Conservation (phyloP, 2,888 invertebrate genomes). For the Eupithecia pulchellata region DNA sequence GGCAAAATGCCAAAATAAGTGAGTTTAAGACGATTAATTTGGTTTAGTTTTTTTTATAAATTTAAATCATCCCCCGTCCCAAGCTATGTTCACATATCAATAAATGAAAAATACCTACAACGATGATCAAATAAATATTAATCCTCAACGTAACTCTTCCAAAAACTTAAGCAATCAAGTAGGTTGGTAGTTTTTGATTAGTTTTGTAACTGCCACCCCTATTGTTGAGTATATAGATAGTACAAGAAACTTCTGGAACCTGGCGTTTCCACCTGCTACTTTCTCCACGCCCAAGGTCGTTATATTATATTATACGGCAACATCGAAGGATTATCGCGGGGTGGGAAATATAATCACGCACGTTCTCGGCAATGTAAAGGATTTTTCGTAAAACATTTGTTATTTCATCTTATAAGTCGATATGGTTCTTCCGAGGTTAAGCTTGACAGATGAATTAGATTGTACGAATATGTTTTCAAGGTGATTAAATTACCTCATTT, state of each 20-base stretch:
- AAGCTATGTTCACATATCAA: not conserved
- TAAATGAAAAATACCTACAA: not conserved
- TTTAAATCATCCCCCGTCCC: not conserved
- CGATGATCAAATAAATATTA: not conserved
- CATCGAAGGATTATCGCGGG: constrained; percentile 38
- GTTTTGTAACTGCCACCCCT: not conserved
- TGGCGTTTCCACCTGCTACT: constrained; percentile 4
- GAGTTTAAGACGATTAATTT: too few relatives aligned
- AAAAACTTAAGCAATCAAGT: not conserved
- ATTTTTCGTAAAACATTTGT: constrained; percentile 21
- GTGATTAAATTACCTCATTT: not conserved
- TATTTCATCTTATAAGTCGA: constrained; percentile 22
- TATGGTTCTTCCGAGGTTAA: not conserved
- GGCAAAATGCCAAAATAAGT: too few relatives aligned
- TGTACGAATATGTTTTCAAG: not conserved
- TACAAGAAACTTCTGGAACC: not conserved
- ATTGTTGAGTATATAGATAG: not conserved
- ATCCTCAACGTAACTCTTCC: not conserved
- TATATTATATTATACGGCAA: constrained; percentile 36
- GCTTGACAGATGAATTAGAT: not conserved
- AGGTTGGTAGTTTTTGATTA: not conserved
- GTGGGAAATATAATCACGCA: constrained; percentile 31
- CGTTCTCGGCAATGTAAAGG: constrained; percentile 38
- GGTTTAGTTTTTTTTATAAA: too few relatives aligned
- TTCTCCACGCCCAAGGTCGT: constrained; percentile 17